Evolutionary conservation across 2,888 invertebrate genomes (phyloP), one percentile per base, ranked within the genome.

Genomic region (Tromatobia lineatoria): DNA sequence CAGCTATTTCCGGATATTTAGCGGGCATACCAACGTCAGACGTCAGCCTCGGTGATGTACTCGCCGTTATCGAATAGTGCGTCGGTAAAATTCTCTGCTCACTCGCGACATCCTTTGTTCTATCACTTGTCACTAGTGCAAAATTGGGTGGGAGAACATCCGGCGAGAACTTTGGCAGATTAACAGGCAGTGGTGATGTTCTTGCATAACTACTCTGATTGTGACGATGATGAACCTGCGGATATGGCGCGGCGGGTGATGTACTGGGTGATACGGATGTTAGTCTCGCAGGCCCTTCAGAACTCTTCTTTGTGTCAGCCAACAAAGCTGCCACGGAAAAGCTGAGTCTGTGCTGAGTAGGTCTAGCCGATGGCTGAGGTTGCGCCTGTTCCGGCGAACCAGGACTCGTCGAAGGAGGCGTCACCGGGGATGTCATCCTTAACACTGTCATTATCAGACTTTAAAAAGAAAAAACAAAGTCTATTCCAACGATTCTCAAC

Each of bases 281-380:
- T 38, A 73, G 80, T 10, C 83, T 61, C 20, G 67, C 34, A 7
- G 77, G 23, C 4, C 52, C 34, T 29, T 54, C 61, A 10, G 86
- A 57, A 15, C 83, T 83, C 52, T 91, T 92, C 75, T 87, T 92
- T 6, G 96, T 94, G 86, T 96, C 95, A 64, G 95, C 94, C 11
- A 96, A 91, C 10, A 95, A 94, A 11, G 95, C 94, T 7, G 95
- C 95, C 88, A 96, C 95, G 82, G 95, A 95, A 92, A 96, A 96
- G 88, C 95, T 95, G 77, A 94, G 90, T 64, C 90, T 85, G 59
- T 92, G 92, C 47, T 83, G 87, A 1, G 87, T 83, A 52, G 89
- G 86, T 85, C 87, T 86, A 75, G 86, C 84, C 73, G 86, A 69
- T 23, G 88, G 86, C 50, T 88, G 87, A 42, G 85, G 81, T 11